A percentile compares a stretch with the other conserved stretches of the same genome.
These are phyloP conservation scores for Circaetus cinerascens DNA, from an alignment of 2,113 vertebrate species.

Conservation along the genomic window DNA sequence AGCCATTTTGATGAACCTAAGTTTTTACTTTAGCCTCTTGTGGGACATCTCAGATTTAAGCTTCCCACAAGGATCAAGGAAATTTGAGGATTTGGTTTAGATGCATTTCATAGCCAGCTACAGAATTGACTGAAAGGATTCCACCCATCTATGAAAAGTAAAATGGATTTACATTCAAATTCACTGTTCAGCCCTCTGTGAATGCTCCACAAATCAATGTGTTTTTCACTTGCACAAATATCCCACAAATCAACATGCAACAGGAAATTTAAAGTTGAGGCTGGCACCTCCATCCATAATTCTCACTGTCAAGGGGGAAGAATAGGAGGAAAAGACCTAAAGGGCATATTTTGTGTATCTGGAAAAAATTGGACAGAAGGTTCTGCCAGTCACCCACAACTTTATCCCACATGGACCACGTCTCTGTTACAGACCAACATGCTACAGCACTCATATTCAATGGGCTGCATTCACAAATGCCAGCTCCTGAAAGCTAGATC, in stretches of 20 bases:
- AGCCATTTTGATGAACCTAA: background rate
- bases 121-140: background rate
- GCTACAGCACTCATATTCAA: background rate
- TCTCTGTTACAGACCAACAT: slow-evolving; percentile 1
- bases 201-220: background rate
- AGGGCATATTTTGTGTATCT: slow-evolving; percentile 9
- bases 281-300: slow-evolving; percentile 30
- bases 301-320: background rate
- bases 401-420: background rate
- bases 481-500: background rate
- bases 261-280: slow-evolving; percentile 23
- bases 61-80: background rate
- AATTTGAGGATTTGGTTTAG: background rate
- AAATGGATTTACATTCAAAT: background rate
- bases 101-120: background rate
- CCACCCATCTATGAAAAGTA: background rate
- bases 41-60: background rate
- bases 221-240: background rate
- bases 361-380: background rate
- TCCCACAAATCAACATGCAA: background rate
- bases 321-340: slow-evolving; percentile 48
- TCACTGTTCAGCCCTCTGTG: background rate
- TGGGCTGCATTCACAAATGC: slow-evolving; percentile 32
- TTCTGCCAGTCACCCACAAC: slow-evolving; percentile 25
- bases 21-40: background rate